These are phyloP conservation scores for Pegea sp. DNA, from an alignment of 23 tunicate species.

Conservation along the genomic window DNA sequence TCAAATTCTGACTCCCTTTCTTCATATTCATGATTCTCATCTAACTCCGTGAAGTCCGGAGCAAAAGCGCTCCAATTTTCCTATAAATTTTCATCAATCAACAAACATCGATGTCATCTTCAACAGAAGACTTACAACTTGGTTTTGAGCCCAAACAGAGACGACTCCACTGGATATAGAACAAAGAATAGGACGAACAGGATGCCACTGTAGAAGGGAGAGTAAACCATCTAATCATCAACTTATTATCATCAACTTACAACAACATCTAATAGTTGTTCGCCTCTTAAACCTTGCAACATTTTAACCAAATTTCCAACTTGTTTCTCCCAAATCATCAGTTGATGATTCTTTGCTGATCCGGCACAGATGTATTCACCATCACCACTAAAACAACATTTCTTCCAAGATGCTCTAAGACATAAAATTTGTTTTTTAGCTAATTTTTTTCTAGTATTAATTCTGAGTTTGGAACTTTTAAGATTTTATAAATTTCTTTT, in stretches of 20 bases:
- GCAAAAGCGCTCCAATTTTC: constrained; percentile 99
- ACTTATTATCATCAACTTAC: background rate
- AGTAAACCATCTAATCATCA: background rate
- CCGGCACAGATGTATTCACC: constrained; percentile 92
- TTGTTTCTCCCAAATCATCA: constrained; percentile 86
- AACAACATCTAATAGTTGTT: constrained; percentile 76
- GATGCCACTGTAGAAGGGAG: constrained; percentile 47
- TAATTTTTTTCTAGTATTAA: too few species aligned
- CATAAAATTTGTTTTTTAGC: background rate
- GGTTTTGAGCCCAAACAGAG: constrained; percentile 94
- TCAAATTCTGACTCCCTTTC: constrained; percentile 94
- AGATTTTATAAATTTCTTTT: too few species aligned
- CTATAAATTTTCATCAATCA: too few species aligned
- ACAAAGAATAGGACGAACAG: constrained; percentile 75
- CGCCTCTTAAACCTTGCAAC: constrained; percentile 85
- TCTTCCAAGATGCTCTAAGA: constrained; percentile 71
- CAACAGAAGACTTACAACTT: constrained; percentile 44
- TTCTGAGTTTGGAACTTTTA: too few species aligned
- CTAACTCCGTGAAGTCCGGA: constrained; percentile 85
- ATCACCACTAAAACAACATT: constrained; percentile 88
- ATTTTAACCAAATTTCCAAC: constrained; percentile 75
- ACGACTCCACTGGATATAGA: constrained; percentile 91
- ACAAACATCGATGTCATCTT: too few species aligned
- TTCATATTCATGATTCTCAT: constrained; percentile 92
- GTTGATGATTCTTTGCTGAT: constrained; percentile 83